A percentile compares a stretch with the other conserved stretches of the same genome.
Evolutionary conservation across 1,140 invertebrate species (phyloP).

Genomic region (Marisa cornuarietis): DNA sequence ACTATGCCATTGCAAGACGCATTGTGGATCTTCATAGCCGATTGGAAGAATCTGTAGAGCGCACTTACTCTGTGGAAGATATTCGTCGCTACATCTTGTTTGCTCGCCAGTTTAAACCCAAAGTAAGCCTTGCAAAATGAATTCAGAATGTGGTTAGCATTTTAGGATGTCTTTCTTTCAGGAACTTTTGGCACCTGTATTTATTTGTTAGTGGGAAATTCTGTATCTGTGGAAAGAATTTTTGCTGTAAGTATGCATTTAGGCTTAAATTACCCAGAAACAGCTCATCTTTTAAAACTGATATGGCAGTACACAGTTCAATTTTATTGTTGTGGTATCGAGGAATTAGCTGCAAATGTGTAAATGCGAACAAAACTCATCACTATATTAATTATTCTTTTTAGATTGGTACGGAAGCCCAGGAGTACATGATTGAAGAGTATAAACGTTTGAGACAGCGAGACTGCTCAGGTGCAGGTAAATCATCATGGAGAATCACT

Average conservation of each 20-base stretch:
- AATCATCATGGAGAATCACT: constrained; percentile 90
- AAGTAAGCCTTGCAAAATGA: constrained; percentile 71
- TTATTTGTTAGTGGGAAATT: too few species aligned
- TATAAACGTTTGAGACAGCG: constrained; percentile 88
- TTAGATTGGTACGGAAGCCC: constrained; percentile 73
- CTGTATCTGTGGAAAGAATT: too few species aligned
- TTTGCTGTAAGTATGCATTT: too few species aligned
- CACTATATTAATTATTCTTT: not conserved
- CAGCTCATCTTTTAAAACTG: too few species aligned
- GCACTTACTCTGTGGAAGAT: constrained; percentile 64
- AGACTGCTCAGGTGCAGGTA: constrained; percentile 77
- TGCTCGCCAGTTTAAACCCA: constrained; percentile 94
- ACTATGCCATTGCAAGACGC: constrained; percentile 95
- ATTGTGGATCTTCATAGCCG: constrained; percentile 95
- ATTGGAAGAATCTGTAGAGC: constrained; percentile 77
- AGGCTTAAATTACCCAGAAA: too few species aligned
- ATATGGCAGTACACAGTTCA: too few species aligned
- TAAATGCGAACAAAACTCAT: too few species aligned
- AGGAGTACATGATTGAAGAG: constrained; percentile 85
- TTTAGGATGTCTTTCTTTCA: too few species aligned
- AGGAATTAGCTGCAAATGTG: too few species aligned
- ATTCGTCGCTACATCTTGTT: constrained; percentile 95
- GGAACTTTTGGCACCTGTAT: too few species aligned
- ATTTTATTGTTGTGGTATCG: too few species aligned
- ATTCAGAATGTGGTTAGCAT: too few species aligned